These are phyloP conservation scores for Tetrax tetrax DNA, from an alignment of 2,113 vertebrate species.

Conservation along the genomic window DNA sequence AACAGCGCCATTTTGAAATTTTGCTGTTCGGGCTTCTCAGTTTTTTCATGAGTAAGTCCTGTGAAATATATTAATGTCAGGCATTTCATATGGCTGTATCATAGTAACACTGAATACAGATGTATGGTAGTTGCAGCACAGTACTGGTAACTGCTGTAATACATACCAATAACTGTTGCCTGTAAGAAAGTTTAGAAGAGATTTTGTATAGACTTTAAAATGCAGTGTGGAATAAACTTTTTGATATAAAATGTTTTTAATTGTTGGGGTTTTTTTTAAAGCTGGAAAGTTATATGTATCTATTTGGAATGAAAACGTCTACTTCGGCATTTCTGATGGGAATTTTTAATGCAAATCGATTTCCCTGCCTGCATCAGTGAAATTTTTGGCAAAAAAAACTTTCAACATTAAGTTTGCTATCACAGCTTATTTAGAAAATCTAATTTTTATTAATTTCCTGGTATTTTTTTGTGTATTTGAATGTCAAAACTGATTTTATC, in stretches of 20 bases:
- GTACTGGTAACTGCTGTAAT: neutral
- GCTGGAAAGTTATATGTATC: neutral
- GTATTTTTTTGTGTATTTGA: neutral
- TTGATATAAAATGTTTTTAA: neutral
- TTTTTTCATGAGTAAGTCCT: neutral
- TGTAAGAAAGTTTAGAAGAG: neutral
- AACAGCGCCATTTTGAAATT: neutral
- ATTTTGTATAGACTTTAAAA: neutral
- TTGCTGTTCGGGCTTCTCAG: neutral
- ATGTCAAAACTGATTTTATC: neutral
- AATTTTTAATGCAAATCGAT: neutral
- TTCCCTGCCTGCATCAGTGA: neutral
- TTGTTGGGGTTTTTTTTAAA: neutral
- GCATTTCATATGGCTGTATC: neutral
- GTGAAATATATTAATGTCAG: neutral
- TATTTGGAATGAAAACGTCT: neutral
- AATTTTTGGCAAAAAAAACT: neutral
- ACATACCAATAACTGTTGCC: neutral
- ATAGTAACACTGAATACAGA: neutral
- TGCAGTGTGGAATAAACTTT: neutral
- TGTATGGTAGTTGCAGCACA: neutral
- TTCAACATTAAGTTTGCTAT: neutral
- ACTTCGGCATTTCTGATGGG: neutral
- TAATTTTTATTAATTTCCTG: neutral
- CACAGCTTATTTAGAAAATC: neutral